Evolutionary conservation across 2,888 invertebrate species (phyloP).

Genomic region (Blastobasis lacticolella): DNA sequence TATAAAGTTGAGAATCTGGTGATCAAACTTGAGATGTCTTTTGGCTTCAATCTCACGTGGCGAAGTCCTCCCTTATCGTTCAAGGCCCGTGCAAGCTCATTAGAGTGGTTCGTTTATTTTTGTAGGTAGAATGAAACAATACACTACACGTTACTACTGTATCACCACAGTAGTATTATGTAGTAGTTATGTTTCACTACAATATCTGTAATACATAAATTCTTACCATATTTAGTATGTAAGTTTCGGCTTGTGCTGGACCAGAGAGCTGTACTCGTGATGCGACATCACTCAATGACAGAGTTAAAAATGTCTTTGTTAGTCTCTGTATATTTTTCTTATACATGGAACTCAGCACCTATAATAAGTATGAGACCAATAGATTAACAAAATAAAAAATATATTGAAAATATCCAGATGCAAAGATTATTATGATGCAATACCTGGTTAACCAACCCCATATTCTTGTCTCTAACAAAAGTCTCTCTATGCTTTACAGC

Average conservation of each 20-base stretch:
- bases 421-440: conserved; percentile 2
- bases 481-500: conserved; percentile 87
- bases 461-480: conserved; percentile 85
- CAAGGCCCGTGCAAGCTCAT: no score
- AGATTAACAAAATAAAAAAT: not conserved
- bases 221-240: conserved; percentile 94
- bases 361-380: conserved; percentile 22
- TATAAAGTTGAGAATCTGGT: no score
- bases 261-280: conserved; percentile 89
- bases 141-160: no score
- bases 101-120: no score
- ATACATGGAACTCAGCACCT: conserved; percentile 91
- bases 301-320: conserved; percentile 94
- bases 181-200: no score
- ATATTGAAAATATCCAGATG: not conserved
- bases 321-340: conserved; percentile 97
- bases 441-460: conserved; percentile 85
- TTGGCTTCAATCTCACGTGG: no score
- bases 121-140: no score
- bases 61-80: no score
- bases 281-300: conserved; percentile 91
- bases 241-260: conserved; percentile 92
- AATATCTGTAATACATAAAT: not conserved
- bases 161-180: no score
- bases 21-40: no score